Evolutionary conservation across 1,140 invertebrate genomes (phyloP), one percentile per base, ranked within the genome.

Genomic region (Lepidurus arcticus): DNA sequence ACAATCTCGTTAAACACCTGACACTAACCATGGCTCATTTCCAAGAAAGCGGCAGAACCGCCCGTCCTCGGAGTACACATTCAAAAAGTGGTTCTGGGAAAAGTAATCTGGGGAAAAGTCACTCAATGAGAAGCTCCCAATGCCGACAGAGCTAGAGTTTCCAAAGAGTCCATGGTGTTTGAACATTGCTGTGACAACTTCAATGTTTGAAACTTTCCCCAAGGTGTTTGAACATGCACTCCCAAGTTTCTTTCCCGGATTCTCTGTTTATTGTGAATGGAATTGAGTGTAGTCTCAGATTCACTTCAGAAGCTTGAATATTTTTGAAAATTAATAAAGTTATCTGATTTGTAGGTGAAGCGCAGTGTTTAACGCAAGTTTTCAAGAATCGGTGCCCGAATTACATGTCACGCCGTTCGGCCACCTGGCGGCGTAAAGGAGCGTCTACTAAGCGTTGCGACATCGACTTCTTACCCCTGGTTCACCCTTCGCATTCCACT

Each of bases 401-500:
- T 77, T 81, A 83, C 9, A 79, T 85, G 73, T 80, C 81, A 34
- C 73, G 77, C 26, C 78, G 80, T 4, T 74, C 79, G 7, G 45
- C 73, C 8, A 76, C 44, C 44, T 76, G 82, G 47, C 81, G 84
- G 75, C 81, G 84, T n/a, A 73, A 76, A 13, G 76, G 79, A 5
- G 73, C 79, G 7, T 44, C 11, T 43, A 73, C 73, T 74, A 80
- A 83, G 76, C 81, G 85, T 24, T 87, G 86, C 79, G 86, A 87
- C 79, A 85, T 87, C 76, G 85, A 86, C 82, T 87, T 87, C 80
- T 81, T 87, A 10, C 86, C 86, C 0, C 80, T 86, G 44, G 86
- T 87, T 9, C 82, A 84, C n/a, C 16, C 75, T 24, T 78, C 75
- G 16, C 75, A 47, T 78, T 81, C 80, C 75, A 53, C 78, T 80